Evolutionary conservation across 1,140 invertebrate species (phyloP).

Genomic region (Dendroctonus ponderosae): DNA sequence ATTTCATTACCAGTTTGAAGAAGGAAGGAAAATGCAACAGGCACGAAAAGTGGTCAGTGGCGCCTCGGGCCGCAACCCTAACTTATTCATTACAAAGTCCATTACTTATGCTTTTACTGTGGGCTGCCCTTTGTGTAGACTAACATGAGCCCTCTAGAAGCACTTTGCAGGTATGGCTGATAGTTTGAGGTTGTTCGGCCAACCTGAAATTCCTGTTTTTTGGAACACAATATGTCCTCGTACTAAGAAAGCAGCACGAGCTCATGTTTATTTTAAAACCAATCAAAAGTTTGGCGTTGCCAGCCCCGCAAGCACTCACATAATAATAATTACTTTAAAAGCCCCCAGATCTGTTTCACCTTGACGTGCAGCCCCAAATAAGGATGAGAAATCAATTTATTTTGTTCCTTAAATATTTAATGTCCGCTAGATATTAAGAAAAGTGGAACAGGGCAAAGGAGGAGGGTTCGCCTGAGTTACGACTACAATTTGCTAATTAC

Average conservation of each 20-base stretch:
- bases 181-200: no score
- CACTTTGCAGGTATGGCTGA: background rate
- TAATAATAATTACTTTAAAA: constrained; percentile 31
- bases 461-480: background rate
- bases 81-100: constrained; percentile 41
- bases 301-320: constrained; percentile 6
- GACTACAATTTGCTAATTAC: background rate
- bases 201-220: no score
- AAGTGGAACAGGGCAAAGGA: constrained; percentile 6
- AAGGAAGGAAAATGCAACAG: constrained; percentile 31
- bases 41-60: constrained; percentile 31
- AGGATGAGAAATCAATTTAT: constrained; percentile 36
- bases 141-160: background rate
- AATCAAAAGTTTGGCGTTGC: constrained; percentile 8
- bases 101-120: constrained; percentile 40
- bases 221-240: no score
- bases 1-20: constrained; percentile 29
- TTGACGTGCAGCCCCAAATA: constrained; percentile 7
- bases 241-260: no score
- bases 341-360: constrained; percentile 23
- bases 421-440: constrained; percentile 38
- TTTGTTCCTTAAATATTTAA: constrained; percentile 41
- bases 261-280: constrained; percentile 4
- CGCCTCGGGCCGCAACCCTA: constrained; percentile 29
- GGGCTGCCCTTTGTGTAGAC: constrained; percentile 14